Evolutionary conservation across 2,113 vertebrate genomes (phyloP), one percentile per base, ranked within the genome.

Genomic region (Pelecanus crispus): DNA sequence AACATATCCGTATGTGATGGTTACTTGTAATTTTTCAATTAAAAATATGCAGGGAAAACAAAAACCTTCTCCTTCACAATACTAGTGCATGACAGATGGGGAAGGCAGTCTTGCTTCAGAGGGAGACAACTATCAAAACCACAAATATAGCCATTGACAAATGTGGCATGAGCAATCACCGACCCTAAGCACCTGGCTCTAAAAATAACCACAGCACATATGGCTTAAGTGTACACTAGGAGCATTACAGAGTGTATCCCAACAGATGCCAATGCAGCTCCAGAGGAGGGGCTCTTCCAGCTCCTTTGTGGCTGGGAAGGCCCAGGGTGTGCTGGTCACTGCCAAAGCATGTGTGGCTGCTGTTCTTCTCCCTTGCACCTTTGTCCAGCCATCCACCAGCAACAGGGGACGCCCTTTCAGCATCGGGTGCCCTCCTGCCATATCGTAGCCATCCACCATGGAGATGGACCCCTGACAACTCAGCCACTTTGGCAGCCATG

Each of bases 321-420:
- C 3, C 20, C 16, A 49, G 17, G 13, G 2, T 36, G 26, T 44
- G 40, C 14, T 4, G 7, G 20, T 63, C 31, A 40, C 49, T 8
- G 11, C 12, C 2, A 6, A 59, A 24, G 15, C 1, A 1, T 6
- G 2, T 0, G 1, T 21, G 7, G 3, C 18, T 1, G 2, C 15
- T 0, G 0, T 49, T 73, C 3, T 73, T 20, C 17, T 62, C 28
- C 26, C 10, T 58, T 1, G 1, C 6, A 10, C 20, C 17, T 63
- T 73, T 58, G 19, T 8, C 44, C 2, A 0, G 6, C 45, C 2
- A 1, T 42, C 36, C 4, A 2, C n/a, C 8, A 7, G 28, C 6
- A 79, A 7, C 1, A 8, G 52, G 1, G 2, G 4, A 10, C 8
- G 6, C 58, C 7, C 16, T 58, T 67, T 55, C 3, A 8, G 17